Base-by-base conservation (phyloP, 2,113 vertebrate species). In the Caranx melampygus region DNA sequence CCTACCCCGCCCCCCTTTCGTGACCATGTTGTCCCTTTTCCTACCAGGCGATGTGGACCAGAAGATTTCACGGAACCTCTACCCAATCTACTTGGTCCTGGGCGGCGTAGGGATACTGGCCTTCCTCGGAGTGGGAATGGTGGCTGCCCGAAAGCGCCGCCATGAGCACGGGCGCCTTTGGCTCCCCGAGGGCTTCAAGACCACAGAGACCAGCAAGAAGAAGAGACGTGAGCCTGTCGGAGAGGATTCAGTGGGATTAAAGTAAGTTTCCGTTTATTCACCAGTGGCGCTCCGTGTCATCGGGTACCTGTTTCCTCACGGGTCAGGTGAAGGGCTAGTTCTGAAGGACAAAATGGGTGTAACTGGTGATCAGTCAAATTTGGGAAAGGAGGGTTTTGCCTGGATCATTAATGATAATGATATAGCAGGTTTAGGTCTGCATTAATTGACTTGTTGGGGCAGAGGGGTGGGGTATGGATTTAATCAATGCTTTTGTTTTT, bases 181-280 rank as follows among this genome's bases (percentile, higher is more conserved):
- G 98, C 97, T 99, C 94, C 98, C 98, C 0, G 98, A 99, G 84
- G 98, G 98, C 78, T 99, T 99, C 95, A 97, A 97, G 92, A 96
- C 97, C 92, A 96, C 96, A 0, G 98, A 99, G 86, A 95, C 96
- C 3, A 97, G 96, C 94, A 99, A 99, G 94, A 99, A 99, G 95
- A 99, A 99, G 92, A 94, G 98, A 10, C 94, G 97, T 3, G 97
- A 99, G 51, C 98, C 98, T 0, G 97, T 99, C 0, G 98, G 98
- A 35, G 97, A 99, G 93, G 98, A 99, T 90, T 98, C 97, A 0
- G 98, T 99, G 57, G 97, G 97, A 34, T 94, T 99, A 82, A 99
- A 98, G 98, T 99, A 92, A 97, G 98, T 97, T 89, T 72, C 5
- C 3, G 20, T 68, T 78, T 58, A 52, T 83, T 87, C 58, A 1